Base-by-base conservation (phyloP, 2,888 invertebrate species). In the Rotaria sp. region DNA sequence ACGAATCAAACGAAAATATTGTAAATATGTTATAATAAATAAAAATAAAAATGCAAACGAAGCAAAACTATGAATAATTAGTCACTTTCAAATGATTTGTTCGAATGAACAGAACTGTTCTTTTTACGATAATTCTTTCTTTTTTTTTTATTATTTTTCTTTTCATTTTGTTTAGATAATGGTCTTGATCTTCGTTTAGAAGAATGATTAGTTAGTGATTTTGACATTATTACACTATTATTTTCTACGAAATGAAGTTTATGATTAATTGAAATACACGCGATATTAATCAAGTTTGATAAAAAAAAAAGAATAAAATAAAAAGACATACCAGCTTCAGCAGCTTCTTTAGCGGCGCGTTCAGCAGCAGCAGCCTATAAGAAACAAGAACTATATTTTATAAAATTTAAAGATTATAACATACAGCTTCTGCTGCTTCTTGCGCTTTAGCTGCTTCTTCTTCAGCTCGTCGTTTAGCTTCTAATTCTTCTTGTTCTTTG, bases 401-500 rank as follows among this genome's bases (percentile, higher is more conserved):
- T 75, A 3, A 13, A 41, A 26, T 45, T 1, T 45, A 21, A 35
- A 67, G 1, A 35, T 35, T 67, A 30, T 11, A 21, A 67, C 75
- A 13, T 85, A 59, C 41, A 21, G 85, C 67, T 59, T 52, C 84
- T 52, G 75, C 86, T 24, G 55, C 87, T 38, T 67, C 84, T 74
- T 52, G 38, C 11, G 85, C 84, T 38, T 41, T 57, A 8, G 50
- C 87, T 48, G 50, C 80, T 59, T 84, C 52, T 86, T 87, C 30
- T 84, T 87, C 85, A 85, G 84, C 80, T 88, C 87, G 86, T 85
- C 86, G 59, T 86, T 87, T 80, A 85, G 88, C 84, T 88, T 88
- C 80, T 89, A 88, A 89, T 87, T 89, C 89, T 26, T 89, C 89
- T 87, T 88, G 88, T 85, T 89, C 87, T 89, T 89, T 86, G 41